Evolutionary conservation across 2,888 invertebrate genomes (phyloP).

Genomic region (Amiota communis): DNA sequence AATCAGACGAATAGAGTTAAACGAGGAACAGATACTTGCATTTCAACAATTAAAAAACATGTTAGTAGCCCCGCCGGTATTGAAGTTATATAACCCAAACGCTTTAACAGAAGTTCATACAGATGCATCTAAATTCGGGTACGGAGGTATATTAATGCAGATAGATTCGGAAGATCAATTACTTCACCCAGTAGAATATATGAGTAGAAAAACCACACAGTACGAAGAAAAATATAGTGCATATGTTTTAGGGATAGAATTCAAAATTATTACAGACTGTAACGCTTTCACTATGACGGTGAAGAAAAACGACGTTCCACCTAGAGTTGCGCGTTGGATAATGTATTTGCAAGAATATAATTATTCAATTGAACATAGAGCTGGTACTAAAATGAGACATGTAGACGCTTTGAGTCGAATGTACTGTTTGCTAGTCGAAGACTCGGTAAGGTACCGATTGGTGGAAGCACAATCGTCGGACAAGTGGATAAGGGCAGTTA

Average conservation of each 20-base stretch:
- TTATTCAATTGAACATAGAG: no score
- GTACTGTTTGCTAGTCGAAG: no score
- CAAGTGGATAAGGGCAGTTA: no score
- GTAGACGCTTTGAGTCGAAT: no score
- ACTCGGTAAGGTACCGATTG: no score
- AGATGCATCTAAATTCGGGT: slow-evolving; percentile 49
- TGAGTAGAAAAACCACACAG: slow-evolving; percentile 58
- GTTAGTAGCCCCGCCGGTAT: slow-evolving; percentile 42
- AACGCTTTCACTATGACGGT: slow-evolving; percentile 60
- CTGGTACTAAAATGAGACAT: no score
- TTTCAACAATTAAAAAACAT: slow-evolving; percentile 35
- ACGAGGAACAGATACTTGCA: slow-evolving; percentile 31
- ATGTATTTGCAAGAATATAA: no score
- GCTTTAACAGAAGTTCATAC: no score
- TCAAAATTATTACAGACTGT: slow-evolving; percentile 66
- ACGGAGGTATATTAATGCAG: slow-evolving; percentile 54
- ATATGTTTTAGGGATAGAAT: slow-evolving; percentile 59
- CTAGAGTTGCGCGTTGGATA: no score
- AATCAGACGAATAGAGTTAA: slow-evolving; percentile 35
- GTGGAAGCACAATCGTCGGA: no score
- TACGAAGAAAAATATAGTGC: slow-evolving; percentile 57
- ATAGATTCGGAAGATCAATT: slow-evolving; percentile 38
- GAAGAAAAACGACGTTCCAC: slow-evolving; percentile 55
- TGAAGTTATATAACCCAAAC: slow-evolving; percentile 35
- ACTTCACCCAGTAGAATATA: slow-evolving; percentile 60